Percentiles rank a stretch among this genome's conserved stretches.
phyloP scores from a whole-genome alignment of 1,140 invertebrate species.

The Prorops nasuta region DNA sequence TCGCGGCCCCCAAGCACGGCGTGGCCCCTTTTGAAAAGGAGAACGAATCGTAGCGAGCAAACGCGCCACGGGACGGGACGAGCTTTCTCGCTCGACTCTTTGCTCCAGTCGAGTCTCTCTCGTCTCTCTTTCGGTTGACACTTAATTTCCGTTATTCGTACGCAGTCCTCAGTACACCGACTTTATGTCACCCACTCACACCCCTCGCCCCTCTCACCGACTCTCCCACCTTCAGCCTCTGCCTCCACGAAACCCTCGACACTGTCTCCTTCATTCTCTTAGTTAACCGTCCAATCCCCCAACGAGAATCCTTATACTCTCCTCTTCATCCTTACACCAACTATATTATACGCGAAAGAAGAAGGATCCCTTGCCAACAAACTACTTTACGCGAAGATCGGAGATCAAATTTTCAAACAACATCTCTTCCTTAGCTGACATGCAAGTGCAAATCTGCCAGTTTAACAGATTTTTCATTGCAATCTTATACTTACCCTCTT shows the following conservation, averaged over 20 bases:
- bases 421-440: not conserved
- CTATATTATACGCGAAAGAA: not conserved
- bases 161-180: constrained; percentile 42
- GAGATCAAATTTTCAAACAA: not conserved
- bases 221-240: constrained; percentile 10
- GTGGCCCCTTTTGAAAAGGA: constrained; percentile 24
- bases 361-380: not conserved
- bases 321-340: constrained; percentile 14
- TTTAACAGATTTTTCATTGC: no score
- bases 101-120: constrained; percentile 30
- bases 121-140: constrained; percentile 55
- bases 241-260: constrained; percentile 22
- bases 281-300: constrained; percentile 27
- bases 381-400: not conserved
- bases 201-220: constrained; percentile 18
- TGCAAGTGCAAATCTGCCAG: no score
- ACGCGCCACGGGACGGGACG: constrained; percentile 2
- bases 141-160: constrained; percentile 59
- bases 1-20: not conserved
- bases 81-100: constrained; percentile 26
- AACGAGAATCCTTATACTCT: constrained; percentile 16
- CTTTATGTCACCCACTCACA: constrained; percentile 38
- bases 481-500: no score
- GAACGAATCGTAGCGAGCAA: not conserved
- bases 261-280: constrained; percentile 37